These are phyloP conservation scores for Atherinosoma microstoma DNA, from an alignment of 2,797 vertebrate genomes.

Conservation along the genomic window DNA sequence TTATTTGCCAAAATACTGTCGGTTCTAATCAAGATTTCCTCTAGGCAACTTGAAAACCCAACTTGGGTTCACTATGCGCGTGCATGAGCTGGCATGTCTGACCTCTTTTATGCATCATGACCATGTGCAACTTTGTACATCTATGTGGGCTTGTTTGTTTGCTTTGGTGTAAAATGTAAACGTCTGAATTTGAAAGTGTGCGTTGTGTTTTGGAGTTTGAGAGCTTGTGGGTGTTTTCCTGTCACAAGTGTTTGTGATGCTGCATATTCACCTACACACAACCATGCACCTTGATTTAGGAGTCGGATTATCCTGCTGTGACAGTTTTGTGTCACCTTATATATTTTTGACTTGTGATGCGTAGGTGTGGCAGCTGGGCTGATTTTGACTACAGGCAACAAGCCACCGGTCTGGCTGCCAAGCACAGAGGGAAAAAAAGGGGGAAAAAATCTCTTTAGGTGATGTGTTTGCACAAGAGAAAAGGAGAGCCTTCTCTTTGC, in stretches of 20 bases:
- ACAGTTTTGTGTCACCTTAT: conserved; percentile 80
- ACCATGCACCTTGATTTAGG: conserved; percentile 53
- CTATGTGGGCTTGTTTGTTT: not conserved
- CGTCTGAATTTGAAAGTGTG: conserved; percentile 14
- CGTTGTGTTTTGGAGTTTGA: not conserved
- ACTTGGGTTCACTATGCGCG: conserved; percentile 2
- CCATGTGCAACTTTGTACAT: not conserved
- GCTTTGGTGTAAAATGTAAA: conserved; percentile 9
- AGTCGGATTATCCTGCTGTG: conserved; percentile 64
- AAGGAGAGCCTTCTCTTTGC: conserved; percentile 28
- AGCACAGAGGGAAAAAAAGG: conserved; percentile 33
- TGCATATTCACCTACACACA: conserved; percentile 21
- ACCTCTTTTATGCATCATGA: not conserved
- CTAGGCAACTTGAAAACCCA: conserved; percentile 1
- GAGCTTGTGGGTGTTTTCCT: conserved; percentile 16
- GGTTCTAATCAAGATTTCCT: not conserved
- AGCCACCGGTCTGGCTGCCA: conserved; percentile 69
- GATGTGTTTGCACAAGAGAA: conserved; percentile 28
- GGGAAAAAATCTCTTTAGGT: conserved; percentile 33
- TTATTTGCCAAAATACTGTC: not conserved
- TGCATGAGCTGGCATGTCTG: not conserved
- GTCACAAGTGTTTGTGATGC: conserved; percentile 10
- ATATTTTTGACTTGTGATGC: conserved; percentile 77
- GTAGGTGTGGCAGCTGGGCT: conserved; percentile 73
- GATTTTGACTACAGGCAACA: conserved; percentile 61